Conservation (phyloP, 2,797 vertebrate species). For the Neosilurus mollespiculum region DNA sequence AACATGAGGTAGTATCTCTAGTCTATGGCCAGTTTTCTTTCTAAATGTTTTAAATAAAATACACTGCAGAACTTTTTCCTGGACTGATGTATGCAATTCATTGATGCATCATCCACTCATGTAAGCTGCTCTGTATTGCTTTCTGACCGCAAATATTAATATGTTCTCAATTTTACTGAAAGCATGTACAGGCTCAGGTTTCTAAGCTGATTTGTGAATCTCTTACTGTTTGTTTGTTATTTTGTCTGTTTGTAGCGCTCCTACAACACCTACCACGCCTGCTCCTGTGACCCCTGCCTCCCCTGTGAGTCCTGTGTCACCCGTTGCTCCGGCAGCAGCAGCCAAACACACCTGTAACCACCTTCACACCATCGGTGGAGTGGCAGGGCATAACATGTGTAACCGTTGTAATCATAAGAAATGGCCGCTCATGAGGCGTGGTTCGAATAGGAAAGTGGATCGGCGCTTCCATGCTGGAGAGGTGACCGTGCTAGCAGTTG, state of each 20-base stretch:
- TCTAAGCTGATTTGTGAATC: too few relatives aligned
- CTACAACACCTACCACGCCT: conserved; percentile 34
- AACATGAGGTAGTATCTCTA: too few relatives aligned
- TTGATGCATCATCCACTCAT: background rate
- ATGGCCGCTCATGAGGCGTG: conserved; percentile 84
- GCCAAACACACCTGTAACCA: conserved; percentile 87
- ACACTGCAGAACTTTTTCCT: background rate
- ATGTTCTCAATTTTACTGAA: background rate
- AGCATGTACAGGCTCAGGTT: background rate
- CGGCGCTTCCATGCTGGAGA: conserved; percentile 76
- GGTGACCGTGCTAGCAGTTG: conserved; percentile 92
- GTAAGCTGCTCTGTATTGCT: background rate
- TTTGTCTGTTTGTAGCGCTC: background rate
- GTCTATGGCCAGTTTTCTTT: background rate
- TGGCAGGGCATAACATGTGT: conserved; percentile 79
- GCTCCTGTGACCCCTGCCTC: conserved; percentile 60
- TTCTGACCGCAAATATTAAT: background rate
- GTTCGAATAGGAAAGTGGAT: conserved; percentile 68
- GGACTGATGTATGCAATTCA: background rate
- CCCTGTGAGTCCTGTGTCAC: conserved; percentile 73
- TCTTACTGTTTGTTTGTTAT: background rate
- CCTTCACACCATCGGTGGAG: conserved; percentile 89
- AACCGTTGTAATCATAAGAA: conserved; percentile 89
- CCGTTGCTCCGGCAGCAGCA: conserved; percentile 68
- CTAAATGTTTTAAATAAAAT: background rate